Conservation (phyloP, 2,113 vertebrate species). For the Xiphophorus maculatus region DNA sequence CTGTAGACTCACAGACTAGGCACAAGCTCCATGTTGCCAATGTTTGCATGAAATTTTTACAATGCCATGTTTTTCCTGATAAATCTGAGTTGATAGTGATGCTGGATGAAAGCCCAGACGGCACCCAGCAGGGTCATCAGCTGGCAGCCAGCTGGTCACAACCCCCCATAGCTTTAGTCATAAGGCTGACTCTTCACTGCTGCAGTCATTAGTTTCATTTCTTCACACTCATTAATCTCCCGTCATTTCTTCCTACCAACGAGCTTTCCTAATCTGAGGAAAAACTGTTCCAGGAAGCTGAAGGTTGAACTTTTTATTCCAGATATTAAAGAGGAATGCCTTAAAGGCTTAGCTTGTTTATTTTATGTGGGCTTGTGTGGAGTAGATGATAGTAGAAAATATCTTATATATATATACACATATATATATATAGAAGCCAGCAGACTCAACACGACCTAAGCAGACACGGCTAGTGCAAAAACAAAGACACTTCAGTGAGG, state of each 20-base stretch:
- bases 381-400: neutral
- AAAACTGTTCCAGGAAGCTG: neutral
- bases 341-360: too few relatives aligned
- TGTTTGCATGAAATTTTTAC: neutral
- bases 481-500: too few relatives aligned
- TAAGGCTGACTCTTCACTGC: conserved; percentile 62
- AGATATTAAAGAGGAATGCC: too few relatives aligned
- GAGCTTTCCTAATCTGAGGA: neutral
- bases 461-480: too few relatives aligned
- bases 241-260: conserved; percentile 28
- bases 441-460: too few relatives aligned
- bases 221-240: conserved; percentile 60
- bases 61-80: neutral
- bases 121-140: neutral
- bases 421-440: too few relatives aligned
- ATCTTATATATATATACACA: neutral
- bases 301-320: too few relatives aligned
- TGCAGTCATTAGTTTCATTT: conserved; percentile 56
- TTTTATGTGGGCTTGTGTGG: neutral
- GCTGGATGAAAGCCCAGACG: neutral
- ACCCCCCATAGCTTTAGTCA: conserved; percentile 64
- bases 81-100: too few relatives aligned
- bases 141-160: conserved; percentile 45
- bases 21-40: neutral
- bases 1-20: neutral